Evolutionary conservation across 2,797 vertebrate species (phyloP).

Genomic region (Hyperoplus lanceolatus): DNA sequence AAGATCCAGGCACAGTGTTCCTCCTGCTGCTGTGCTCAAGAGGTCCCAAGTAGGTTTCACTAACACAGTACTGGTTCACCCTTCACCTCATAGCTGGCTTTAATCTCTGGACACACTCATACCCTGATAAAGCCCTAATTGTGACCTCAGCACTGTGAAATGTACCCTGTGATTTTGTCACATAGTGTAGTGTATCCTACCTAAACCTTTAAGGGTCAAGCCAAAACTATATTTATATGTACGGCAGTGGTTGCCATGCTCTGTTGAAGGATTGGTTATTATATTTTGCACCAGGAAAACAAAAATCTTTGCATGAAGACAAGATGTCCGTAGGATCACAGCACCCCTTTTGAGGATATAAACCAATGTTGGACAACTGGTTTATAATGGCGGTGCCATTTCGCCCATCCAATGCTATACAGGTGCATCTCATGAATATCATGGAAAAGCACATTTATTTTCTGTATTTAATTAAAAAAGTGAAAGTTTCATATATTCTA

Average conservation of each 20-base stretch:
- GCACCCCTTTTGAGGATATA: neutral
- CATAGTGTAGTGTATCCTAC: neutral
- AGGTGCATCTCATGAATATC: no score
- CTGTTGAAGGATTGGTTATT: neutral
- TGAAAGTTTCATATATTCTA: no score
- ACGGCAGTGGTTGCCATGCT: no score
- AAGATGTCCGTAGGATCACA: no score
- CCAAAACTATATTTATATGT: no score
- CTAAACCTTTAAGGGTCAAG: neutral
- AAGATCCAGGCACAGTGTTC: conserved; percentile 33
- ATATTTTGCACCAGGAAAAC: neutral
- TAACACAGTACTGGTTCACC: neutral
- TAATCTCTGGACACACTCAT: neutral
- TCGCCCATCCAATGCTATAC: no score
- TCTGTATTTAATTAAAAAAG: no score
- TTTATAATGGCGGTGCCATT: no score
- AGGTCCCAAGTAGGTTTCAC: conserved; percentile 64
- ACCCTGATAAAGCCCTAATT: neutral
- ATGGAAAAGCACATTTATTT: no score
- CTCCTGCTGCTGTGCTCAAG: conserved; percentile 42
- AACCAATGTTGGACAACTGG: neutral
- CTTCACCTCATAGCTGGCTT: neutral
- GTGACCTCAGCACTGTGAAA: neutral
- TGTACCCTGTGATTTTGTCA: no score
- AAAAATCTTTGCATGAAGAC: neutral